These are phyloP conservation scores for Autographa pulchrina DNA, from an alignment of 2,888 invertebrate species.

Conservation along the genomic window DNA sequence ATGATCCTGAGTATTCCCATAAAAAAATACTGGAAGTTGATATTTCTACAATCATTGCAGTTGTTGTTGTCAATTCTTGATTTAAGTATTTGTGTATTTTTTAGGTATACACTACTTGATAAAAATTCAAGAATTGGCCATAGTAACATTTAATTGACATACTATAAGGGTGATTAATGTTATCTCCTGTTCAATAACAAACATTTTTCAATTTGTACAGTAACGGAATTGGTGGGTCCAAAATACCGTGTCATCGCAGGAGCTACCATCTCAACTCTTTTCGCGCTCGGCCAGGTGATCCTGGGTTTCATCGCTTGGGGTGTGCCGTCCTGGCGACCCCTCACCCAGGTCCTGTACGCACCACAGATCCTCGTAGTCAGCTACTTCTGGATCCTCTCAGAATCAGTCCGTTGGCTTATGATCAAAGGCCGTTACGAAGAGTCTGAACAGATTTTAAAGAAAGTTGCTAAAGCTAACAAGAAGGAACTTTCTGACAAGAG, in stretches of 20 bases:
- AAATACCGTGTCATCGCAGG: constrained; percentile 93
- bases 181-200: neutral
- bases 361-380: constrained; percentile 92
- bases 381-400: constrained; percentile 93
- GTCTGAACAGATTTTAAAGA: constrained; percentile 90
- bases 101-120: no score
- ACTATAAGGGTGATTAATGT: no score
- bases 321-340: constrained; percentile 91
- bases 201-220: constrained; percentile 77
- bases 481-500: constrained; percentile 88
- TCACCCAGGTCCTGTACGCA: constrained; percentile 91
- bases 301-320: constrained; percentile 93
- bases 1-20: no score
- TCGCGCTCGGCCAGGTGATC: constrained; percentile 93
- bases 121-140: no score
- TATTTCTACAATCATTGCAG: no score
- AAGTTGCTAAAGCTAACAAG: constrained; percentile 91
- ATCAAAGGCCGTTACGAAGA: constrained; percentile 91
- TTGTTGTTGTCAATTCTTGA: no score
- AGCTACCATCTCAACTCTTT: constrained; percentile 92
- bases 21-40: no score
- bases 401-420: constrained; percentile 94
- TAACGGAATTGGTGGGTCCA: constrained; percentile 94
- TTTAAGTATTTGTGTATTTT: no score
- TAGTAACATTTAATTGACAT: no score